Conservation (phyloP, 2,113 vertebrate species). For the Trinectes maculatus region DNA sequence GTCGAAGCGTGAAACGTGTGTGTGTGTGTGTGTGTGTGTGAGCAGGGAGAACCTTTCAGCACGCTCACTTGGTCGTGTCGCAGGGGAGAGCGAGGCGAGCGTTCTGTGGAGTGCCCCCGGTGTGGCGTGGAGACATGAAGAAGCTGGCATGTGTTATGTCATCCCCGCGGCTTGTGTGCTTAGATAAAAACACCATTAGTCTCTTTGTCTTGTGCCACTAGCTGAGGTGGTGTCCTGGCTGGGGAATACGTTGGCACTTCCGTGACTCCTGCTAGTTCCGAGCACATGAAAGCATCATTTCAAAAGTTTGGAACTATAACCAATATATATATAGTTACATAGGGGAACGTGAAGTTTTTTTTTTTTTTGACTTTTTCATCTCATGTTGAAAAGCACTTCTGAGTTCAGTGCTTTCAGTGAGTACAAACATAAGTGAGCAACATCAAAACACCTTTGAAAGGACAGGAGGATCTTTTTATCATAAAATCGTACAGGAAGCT, state of each 20-base stretch:
- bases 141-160: conserved; percentile 76
- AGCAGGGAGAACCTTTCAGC: conserved; percentile 48
- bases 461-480: neutral
- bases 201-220: conserved; percentile 75
- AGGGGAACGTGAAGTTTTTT: neutral
- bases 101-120: conserved; percentile 55
- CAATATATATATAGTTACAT: conserved; percentile 2
- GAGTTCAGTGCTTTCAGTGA: conserved; percentile 9
- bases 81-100: conserved; percentile 59
- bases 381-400: neutral
- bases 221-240: conserved; percentile 69
- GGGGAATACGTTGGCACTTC: conserved; percentile 60
- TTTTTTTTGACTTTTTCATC: conserved; percentile 12
- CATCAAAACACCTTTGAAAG: conserved; percentile 23
- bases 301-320: conserved; percentile 39
- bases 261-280: conserved; percentile 59
- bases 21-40: conserved; percentile 25
- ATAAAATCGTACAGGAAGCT: conserved; percentile 4
- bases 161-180: conserved; percentile 73
- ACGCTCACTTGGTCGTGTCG: conserved; percentile 54
- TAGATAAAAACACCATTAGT: conserved; percentile 79
- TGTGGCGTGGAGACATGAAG: conserved; percentile 71
- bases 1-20: conserved; percentile 14
- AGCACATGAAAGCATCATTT: conserved; percentile 12
- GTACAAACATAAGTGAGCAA: neutral